Conservation (phyloP, 2,888 invertebrate genomes). For the Phyllotreta striolata region DNA sequence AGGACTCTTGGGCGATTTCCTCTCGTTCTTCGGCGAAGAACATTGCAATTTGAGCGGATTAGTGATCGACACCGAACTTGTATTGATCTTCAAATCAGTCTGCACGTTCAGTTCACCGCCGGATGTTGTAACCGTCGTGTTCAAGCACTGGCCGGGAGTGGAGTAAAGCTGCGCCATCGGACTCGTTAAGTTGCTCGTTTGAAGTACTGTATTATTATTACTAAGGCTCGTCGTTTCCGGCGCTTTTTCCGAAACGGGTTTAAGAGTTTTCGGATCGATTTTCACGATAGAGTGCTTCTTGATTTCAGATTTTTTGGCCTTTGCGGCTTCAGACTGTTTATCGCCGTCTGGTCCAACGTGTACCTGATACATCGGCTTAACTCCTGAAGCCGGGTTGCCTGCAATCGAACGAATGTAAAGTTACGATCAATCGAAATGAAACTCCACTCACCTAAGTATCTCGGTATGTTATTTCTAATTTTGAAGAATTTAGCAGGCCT, state of each 20-base stretch:
- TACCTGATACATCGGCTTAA: conserved; percentile 68
- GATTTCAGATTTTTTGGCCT: conserved; percentile 55
- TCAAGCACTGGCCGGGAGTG: conserved; percentile 27
- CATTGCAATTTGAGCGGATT: conserved; percentile 59
- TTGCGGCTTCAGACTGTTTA: conserved; percentile 43
- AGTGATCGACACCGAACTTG: conserved; percentile 61
- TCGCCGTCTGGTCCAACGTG: conserved; percentile 59
- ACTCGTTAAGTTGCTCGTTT: conserved; percentile 26
- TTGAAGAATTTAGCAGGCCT: conserved; percentile 68
- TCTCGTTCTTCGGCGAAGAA: conserved; percentile 54
- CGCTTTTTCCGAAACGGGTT: conserved; percentile 62
- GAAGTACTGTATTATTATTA: conserved; percentile 37
- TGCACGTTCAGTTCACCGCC: conserved; percentile 21
- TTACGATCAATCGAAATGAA: not conserved
- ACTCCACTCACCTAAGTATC: conserved; percentile 56
- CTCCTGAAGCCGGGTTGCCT: conserved; percentile 68
- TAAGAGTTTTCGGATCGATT: conserved; percentile 68
- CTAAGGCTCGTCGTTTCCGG: conserved; percentile 57
- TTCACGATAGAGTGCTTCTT: conserved; percentile 62
- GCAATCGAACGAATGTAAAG: not conserved
- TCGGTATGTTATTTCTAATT: conserved; percentile 65
- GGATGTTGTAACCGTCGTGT: conserved; percentile 7
- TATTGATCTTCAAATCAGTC: conserved; percentile 59
- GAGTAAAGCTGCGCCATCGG: conserved; percentile 29
- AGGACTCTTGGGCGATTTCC: conserved; percentile 57